Evolutionary conservation across 1,140 invertebrate species (phyloP).

Genomic region (Psilanteris sp.): DNA sequence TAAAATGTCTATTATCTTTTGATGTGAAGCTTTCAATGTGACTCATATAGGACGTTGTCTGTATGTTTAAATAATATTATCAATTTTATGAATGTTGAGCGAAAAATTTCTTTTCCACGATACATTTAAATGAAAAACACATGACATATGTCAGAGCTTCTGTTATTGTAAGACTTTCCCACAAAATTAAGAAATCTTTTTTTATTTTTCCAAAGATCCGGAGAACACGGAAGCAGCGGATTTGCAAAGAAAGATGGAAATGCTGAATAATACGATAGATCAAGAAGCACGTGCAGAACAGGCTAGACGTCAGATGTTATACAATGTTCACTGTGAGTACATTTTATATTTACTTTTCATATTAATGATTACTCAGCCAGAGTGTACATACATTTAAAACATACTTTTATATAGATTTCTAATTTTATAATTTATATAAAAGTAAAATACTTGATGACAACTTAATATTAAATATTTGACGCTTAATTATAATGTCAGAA

Average conservation of each 20-base stretch:
- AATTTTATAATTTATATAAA: no score
- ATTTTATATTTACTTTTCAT: slow-evolving; percentile 10
- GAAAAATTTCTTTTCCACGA: slow-evolving; percentile 16
- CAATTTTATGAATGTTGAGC: slow-evolving; percentile 28
- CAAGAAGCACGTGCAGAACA: slow-evolving; percentile 86
- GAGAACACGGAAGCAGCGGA: slow-evolving; percentile 94
- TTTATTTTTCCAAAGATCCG: slow-evolving; percentile 84
- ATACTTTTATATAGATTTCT: no score
- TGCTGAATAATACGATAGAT: slow-evolving; percentile 93
- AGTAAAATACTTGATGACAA: no score
- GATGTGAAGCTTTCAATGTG: slow-evolving; percentile 56
- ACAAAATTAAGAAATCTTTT: slow-evolving; percentile 52
- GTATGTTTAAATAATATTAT: slow-evolving; percentile 37
- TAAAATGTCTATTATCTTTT: slow-evolving; percentile 48
- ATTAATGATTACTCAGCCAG: no score
- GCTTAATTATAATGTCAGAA: no score
- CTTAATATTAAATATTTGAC: no score
- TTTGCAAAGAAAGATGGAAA: slow-evolving; percentile 93
- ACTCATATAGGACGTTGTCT: slow-evolving; percentile 53
- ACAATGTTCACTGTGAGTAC: slow-evolving; percentile 85
- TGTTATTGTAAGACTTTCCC: slow-evolving; percentile 3
- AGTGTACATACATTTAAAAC: no score
- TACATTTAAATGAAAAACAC: slow-evolving; percentile 25
- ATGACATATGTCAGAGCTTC: slow-evolving; percentile 35
- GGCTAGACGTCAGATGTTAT: slow-evolving; percentile 83